These are phyloP conservation scores for Standfussiana lucernea DNA, from an alignment of 2,888 invertebrate genomes.

Conservation along the genomic window DNA sequence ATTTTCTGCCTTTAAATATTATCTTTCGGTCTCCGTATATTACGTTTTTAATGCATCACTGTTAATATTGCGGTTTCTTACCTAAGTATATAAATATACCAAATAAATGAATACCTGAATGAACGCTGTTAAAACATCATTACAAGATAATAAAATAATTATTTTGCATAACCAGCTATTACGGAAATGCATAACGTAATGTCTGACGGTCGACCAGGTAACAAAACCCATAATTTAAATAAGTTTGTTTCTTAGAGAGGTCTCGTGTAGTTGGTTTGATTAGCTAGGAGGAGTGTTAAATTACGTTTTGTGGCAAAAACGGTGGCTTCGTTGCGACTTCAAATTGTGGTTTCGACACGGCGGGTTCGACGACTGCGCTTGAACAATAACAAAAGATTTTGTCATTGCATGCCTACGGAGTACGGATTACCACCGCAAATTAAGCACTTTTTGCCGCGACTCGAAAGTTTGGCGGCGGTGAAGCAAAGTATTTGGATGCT, in stretches of 20 bases:
- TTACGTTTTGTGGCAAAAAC: slow-evolving; percentile 79
- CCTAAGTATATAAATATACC: background rate
- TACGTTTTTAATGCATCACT: background rate
- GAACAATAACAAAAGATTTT: slow-evolving; percentile 71
- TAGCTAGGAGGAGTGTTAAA: slow-evolving; percentile 74
- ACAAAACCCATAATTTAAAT: slow-evolving; percentile 24
- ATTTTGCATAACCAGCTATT: slow-evolving; percentile 60
- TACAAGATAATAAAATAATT: slow-evolving; percentile 56
- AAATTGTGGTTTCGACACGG: slow-evolving; percentile 76
- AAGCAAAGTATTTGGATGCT: slow-evolving; percentile 20
- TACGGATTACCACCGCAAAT: slow-evolving; percentile 46
- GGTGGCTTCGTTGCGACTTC: slow-evolving; percentile 72
- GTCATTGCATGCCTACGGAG: slow-evolving; percentile 62
- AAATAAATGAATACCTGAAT: slow-evolving; percentile 22
- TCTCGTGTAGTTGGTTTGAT: slow-evolving; percentile 70
- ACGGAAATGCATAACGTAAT: slow-evolving; percentile 61
- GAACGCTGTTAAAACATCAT: slow-evolving; percentile 41
- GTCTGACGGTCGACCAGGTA: slow-evolving; percentile 16
- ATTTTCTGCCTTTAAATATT: background rate
- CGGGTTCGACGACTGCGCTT: slow-evolving; percentile 76
- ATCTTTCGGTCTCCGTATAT: background rate
- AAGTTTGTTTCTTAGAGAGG: slow-evolving; percentile 25
- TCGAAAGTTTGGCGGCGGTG: slow-evolving; percentile 42
- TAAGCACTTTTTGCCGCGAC: slow-evolving; percentile 50
- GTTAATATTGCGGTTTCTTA: background rate